Base-by-base conservation (phyloP, 2,113 vertebrate genomes). In the Oncorhynchus kisutch region DNA sequence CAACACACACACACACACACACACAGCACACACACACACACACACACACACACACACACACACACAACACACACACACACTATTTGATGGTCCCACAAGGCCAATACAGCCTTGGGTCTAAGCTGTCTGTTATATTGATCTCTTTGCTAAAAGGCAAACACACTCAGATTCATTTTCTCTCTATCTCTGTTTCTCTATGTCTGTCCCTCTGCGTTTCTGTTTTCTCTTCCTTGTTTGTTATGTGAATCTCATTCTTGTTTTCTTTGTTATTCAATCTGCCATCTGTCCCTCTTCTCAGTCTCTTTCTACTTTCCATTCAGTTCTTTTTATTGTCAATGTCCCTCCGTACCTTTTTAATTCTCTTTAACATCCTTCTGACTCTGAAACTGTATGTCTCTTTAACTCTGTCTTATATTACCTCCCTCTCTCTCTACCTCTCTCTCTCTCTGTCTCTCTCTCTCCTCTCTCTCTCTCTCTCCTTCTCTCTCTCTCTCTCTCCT, bases 111-210 rank as follows among this genome's bases (percentile, higher is more conserved):
- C 84, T 81, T 0, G 86, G 31, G 88, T 85, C 82, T 84, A 57
- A 82, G 79, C 80, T 66, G 64, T 49, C 71, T 67, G 74, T 85
- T 78, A 39, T 88, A 92, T 93, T 84, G 91, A 92, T 91, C 82
- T 22, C 11, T 3, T 29, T 82, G 73, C 70, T 82, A 74, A 72
- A 66, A 74, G 72, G 76, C 77, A 82, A 78, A 79, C 77, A 78
- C 29, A 66, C 76, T 83, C 73, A 86, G 34, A 39, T 39, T 39
- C 71, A 81, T 79, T 77, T 66, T 78, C 71, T 72, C 27, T 66
- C 18, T 66, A 8, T 24, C 24, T 24, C 24, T 24, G 24, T 77
- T 66, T 78, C 8, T 45, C 39, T 11, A 8, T 45, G 20, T 45
- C 27, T 69, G 5, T 69, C 20, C 48, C 20, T 4, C 12, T 24